Evolutionary conservation across 2,888 invertebrate species (phyloP).

Genomic region (Ennomos fuscantarius): DNA sequence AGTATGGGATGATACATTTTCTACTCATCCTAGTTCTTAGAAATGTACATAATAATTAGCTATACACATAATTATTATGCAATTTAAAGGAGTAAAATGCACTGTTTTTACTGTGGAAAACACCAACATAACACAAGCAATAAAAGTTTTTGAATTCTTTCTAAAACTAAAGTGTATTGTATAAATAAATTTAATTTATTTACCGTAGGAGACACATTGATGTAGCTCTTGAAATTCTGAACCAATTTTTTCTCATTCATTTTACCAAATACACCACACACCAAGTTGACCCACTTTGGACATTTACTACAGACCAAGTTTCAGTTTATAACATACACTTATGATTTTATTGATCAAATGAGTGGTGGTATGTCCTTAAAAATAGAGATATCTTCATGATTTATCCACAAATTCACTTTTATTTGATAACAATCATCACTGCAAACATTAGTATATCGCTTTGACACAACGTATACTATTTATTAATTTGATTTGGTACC

Average conservation of each 20-base stretch:
- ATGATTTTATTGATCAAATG: slow-evolving; percentile 22
- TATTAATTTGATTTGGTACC: background rate
- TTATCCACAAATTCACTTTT: slow-evolving; percentile 56
- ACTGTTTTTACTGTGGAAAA: too few species aligned
- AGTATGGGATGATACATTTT: too few species aligned
- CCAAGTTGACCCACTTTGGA: slow-evolving; percentile 68
- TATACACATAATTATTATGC: too few species aligned
- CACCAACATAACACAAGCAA: too few species aligned
- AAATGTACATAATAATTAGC: too few species aligned
- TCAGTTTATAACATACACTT: slow-evolving; percentile 37
- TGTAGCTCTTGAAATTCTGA: slow-evolving; percentile 85
- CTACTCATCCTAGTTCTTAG: too few species aligned
- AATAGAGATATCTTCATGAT: slow-evolving; percentile 69
- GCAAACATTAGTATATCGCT: slow-evolving; percentile 35
- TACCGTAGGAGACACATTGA: slow-evolving; percentile 77
- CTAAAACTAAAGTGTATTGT: too few species aligned
- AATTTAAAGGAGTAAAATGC: too few species aligned
- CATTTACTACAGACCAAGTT: slow-evolving; percentile 44
- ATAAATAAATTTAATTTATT: slow-evolving; percentile 24
- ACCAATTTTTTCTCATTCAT: slow-evolving; percentile 84
- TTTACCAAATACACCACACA: slow-evolving; percentile 63
- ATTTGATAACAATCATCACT: slow-evolving; percentile 74
- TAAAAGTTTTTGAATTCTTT: too few species aligned
- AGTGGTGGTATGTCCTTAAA: slow-evolving; percentile 45
- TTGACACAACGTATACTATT: background rate